Evolutionary conservation across 2,113 vertebrate genomes (phyloP), one percentile per base, ranked within the genome.

Genomic region (Neogale vison): DNA sequence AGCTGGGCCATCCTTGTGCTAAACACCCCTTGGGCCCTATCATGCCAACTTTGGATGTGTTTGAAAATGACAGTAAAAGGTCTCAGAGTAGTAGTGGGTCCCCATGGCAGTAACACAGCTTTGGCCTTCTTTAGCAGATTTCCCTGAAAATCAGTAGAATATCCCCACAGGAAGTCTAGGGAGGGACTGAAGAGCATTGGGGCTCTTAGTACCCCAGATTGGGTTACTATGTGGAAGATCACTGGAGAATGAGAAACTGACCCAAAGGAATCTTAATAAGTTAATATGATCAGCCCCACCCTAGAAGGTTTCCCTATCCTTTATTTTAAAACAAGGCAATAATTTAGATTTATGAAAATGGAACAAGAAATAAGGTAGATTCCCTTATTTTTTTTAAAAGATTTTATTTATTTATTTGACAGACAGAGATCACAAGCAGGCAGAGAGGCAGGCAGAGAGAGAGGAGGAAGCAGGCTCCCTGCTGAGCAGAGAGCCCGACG

Each of bases 271-370:
- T 67, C 47, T 47, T 69, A 24, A 69, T 42, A 61, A 77, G 47
- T 52, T 50, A 34, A 9, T 42, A 57, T 42, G 31, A 50, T 59
- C 55, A 61, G 6, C 23, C 42, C 21, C 15, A 74, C 6, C 50
- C 15, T 42, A 39, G 23, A 81, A 50, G 88, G 67, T 83, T 76
- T 12, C 65, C 34, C 52, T 13, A 42, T 39, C 18, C 29, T 65
- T 85, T 59, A 93, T 61, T n/a, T 95, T 91, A 65, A 96, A 84
- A 59, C 13, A 20, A 36, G 26, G 14, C 29, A 94, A 67, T 95
- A 94, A 69, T n/a, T 91, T 74, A 90, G 11, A 82, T 23, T 86
- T 31, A 45, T 61, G 23, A 88, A 45, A 96, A 23, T 18, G 20
- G 21, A 90, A 29, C 31, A 84, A 88, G 23, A 95, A 87, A 87